Evolutionary conservation across 2,113 vertebrate species (phyloP).

Genomic region (Struthidea cinerea): DNA sequence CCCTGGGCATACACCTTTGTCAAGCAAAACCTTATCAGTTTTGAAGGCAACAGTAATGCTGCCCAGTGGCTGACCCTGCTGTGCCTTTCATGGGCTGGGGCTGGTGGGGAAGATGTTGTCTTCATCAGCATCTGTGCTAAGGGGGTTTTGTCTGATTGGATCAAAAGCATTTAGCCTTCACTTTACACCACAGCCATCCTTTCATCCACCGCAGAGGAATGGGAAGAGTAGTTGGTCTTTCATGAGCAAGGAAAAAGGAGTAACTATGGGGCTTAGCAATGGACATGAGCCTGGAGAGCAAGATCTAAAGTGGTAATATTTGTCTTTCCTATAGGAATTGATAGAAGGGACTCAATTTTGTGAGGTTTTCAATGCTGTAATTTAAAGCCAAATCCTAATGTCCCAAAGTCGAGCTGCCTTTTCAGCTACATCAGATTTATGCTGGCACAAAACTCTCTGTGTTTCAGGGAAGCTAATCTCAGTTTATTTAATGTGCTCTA

Average conservation of each 20-base stretch:
- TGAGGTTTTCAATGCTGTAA: not conserved
- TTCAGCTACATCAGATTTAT: not conserved
- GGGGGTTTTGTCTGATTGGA: not conserved
- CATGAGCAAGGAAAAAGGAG: not conserved
- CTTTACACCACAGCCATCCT: not conserved
- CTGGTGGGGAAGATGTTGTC: not conserved
- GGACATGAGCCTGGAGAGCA: not conserved
- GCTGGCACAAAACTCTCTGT: not conserved
- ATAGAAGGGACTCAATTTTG: not conserved
- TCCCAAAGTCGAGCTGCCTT: not conserved
- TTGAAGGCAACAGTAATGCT: fast-evolving
- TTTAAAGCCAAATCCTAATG: not conserved
- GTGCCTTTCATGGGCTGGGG: not conserved
- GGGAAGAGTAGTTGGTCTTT: not conserved
- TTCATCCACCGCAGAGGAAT: not conserved
- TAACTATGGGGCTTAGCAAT: not conserved
- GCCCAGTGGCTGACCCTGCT: not conserved
- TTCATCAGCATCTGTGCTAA: not conserved
- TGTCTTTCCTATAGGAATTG: not conserved
- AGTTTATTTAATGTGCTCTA: not conserved
- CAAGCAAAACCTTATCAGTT: not conserved
- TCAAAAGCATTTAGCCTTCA: not conserved
- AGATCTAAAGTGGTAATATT: not conserved
- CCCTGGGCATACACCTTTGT: not conserved
- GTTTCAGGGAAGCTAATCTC: constrained; percentile 16